Percentiles rank a stretch among this genome's conserved stretches.
Evolutionary conservation across 1,140 invertebrate species (phyloP).

Genomic region (Zelostemma sp.): DNA sequence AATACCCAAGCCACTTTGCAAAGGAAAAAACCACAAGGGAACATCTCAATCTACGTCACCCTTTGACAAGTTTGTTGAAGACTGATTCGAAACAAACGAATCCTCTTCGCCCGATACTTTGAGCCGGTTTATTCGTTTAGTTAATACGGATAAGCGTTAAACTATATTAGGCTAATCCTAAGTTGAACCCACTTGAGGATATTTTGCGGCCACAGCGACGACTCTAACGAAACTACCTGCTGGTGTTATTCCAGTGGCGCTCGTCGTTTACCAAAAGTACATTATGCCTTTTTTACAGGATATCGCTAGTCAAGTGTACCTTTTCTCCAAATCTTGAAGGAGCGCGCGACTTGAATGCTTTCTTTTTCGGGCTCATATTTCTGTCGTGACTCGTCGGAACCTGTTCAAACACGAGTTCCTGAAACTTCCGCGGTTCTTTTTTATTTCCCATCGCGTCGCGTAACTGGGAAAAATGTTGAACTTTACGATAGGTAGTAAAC

Average conservation of each 20-base stretch:
- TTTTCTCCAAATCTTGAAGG: not conserved
- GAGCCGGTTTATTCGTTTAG: conserved; percentile 46
- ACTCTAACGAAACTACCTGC: conserved; percentile 19
- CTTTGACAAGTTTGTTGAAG: conserved; percentile 17
- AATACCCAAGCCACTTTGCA: not conserved
- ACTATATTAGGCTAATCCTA: conserved; percentile 55
- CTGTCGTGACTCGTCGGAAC: not conserved
- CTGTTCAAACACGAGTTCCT: conserved; percentile 6
- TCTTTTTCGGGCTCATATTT: conserved; percentile 4
- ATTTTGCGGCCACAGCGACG: conserved; percentile 18
- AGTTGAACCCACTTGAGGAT: conserved; percentile 19
- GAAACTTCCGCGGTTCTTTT: not conserved
- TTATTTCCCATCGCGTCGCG: not conserved
- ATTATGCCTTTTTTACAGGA: conserved; percentile 27
- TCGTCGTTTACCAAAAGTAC: conserved; percentile 15
- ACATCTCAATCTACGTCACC: conserved; percentile 32
- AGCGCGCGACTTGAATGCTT: conserved; percentile 14
- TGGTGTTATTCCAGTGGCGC: conserved; percentile 22
- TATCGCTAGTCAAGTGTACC: conserved; percentile 5
- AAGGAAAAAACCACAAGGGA: conserved; percentile 4
- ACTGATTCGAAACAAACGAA: conserved; percentile 51
- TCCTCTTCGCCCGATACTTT: conserved; percentile 36
- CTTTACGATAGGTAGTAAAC: too few relatives aligned
- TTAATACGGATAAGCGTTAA: conserved; percentile 61
- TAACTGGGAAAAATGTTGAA: too few relatives aligned